Evolutionary conservation across 2,888 invertebrate genomes (phyloP).

Genomic region (Cephus rjabovi): DNA sequence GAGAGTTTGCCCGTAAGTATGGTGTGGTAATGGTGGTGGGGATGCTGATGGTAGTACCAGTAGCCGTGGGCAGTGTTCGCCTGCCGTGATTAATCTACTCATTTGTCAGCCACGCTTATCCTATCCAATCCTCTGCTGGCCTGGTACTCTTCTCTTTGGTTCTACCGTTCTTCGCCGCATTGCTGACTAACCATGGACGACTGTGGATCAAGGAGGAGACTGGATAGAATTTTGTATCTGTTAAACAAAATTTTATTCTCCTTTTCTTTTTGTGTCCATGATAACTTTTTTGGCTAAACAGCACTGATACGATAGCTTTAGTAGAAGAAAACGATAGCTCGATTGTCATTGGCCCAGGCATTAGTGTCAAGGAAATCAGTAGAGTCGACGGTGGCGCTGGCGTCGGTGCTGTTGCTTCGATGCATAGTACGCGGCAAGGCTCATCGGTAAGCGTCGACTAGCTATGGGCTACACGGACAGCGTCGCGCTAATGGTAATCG

Average conservation of each 20-base stretch:
- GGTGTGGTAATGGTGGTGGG: constrained; percentile 8
- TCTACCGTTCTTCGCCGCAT: not conserved
- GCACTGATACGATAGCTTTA: not conserved
- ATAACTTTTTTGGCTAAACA: not conserved
- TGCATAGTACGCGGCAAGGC: not conserved
- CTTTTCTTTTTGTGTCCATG: not conserved
- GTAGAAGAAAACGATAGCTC: not conserved
- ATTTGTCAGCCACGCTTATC: constrained; percentile 49
- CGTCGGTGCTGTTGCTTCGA: not conserved
- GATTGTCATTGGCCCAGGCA: not conserved
- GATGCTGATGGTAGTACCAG: constrained; percentile 29
- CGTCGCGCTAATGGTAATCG: constrained; percentile 40
- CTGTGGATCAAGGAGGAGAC: not conserved
- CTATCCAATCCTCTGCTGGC: constrained; percentile 28
- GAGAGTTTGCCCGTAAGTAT: constrained; percentile 8
- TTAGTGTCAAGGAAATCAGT: not conserved
- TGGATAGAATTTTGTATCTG: not conserved
- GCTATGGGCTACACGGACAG: not conserved
- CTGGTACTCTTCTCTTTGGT: constrained; percentile 19
- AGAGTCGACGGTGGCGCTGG: not conserved
- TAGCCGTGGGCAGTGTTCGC: constrained; percentile 32
- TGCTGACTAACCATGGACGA: not conserved
- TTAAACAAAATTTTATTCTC: not conserved
- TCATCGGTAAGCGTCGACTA: not conserved
- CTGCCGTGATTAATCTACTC: constrained; percentile 50